Base-by-base conservation (phyloP, 2,888 invertebrate genomes). In the Blastobasis lacticolella region DNA sequence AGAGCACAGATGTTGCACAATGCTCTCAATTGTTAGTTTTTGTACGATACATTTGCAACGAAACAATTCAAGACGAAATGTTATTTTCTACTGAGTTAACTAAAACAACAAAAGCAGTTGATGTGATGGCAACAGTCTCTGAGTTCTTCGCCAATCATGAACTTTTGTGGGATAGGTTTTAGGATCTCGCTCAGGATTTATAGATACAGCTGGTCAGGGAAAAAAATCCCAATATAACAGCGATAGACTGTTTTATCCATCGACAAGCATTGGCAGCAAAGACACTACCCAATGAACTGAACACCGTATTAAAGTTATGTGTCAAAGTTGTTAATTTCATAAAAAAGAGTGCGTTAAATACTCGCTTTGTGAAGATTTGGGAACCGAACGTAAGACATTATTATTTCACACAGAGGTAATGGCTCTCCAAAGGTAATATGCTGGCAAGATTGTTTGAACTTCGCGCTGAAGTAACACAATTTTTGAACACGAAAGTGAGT, bases 11-110 rank as follows among this genome's bases (percentile, higher is more conserved):
- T 54, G 51, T 60, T 51, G 55, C 59, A 40, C 53, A 60, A 52
- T 65, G 64, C 49, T 62, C 54, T 55, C 61, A 63, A 54, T 23
- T 59, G 49, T 45, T 63, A 45, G 59, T 63, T 49, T 65, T 59
- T 50, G 51, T 61, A 42, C 57, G 61, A 51, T 63, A 61, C 51
- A 57, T 63, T 37, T 57, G 9, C 6, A 42, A 42, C 6, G 42
- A 42, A 9, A 42, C 42, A 42, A 42, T 42, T 42, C 7, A 42
- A 42, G 42, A 42, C 42, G 42, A 42, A 9, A 42, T 42, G 42
- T 10, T 42, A 10, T 42, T 42, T 42, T 42, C 6, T 42, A 42
- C 42, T 7, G 42, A 42, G 42, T 42, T 42, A 42, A 8, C 42
- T 8, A 42, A 4, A 42, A 42, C 42, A 42, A 42, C 42, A 42